Evolutionary conservation across 2,888 invertebrate genomes (phyloP).

Genomic region (Melipona bicolor): DNA sequence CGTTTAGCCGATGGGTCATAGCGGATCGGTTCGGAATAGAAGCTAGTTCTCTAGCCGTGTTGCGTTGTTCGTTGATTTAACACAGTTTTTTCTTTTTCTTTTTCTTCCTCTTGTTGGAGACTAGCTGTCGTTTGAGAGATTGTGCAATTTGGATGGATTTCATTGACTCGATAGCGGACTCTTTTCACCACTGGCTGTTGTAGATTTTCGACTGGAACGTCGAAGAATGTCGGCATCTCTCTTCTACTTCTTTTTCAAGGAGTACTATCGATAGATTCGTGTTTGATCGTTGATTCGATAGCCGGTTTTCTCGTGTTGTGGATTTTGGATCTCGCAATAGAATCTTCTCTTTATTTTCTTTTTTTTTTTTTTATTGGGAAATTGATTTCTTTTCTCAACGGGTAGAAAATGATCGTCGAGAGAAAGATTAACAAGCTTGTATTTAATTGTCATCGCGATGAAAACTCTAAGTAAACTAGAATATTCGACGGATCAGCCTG

Average conservation of each 20-base stretch:
- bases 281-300: background rate
- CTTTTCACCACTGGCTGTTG: background rate
- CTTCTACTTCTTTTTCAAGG: background rate
- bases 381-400: background rate
- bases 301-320: no score
- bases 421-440: background rate
- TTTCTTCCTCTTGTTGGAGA: background rate
- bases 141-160: background rate
- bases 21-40: conserved; percentile 9
- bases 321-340: no score
- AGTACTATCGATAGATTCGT: background rate
- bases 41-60: background rate
- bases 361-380: no score
- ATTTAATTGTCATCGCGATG: background rate
- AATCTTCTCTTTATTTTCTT: no score
- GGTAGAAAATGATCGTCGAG: background rate
- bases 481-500: background rate
- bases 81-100: no score
- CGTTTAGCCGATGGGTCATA: conserved; percentile 18
- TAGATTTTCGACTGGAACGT: background rate
- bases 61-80: background rate
- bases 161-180: background rate
- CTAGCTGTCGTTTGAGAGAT: background rate
- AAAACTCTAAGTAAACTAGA: background rate
- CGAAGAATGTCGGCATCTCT: background rate